Evolutionary conservation across 2,113 vertebrate species (phyloP).

Genomic region (Irena cyanogastra): DNA sequence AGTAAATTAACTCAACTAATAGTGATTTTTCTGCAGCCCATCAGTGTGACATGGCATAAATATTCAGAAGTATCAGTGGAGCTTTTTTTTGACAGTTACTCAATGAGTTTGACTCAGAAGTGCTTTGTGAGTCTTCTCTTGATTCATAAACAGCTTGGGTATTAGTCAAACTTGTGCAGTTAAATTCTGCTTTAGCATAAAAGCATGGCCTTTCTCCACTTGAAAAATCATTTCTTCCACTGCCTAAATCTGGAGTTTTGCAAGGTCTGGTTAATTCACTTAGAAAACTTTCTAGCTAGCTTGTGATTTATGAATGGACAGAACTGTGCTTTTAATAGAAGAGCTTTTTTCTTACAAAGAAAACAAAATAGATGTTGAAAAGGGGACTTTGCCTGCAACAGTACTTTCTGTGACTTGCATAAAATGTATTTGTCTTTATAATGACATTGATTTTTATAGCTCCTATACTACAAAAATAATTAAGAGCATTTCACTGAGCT

Average conservation of each 20-base stretch:
- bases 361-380: background rate
- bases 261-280: background rate
- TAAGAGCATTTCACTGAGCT: background rate
- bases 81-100: background rate
- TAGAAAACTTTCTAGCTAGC: background rate
- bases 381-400: background rate
- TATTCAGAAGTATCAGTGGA: background rate
- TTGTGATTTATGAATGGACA: background rate
- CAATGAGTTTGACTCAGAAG: background rate
- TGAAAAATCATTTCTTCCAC: background rate
- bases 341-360: background rate
- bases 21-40: background rate
- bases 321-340: background rate
- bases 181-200: background rate
- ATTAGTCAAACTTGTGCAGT: background rate
- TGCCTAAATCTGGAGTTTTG: background rate
- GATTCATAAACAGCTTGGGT: background rate
- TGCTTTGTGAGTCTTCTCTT: background rate
- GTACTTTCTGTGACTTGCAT: background rate
- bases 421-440: conserved; percentile 16
- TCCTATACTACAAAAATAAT: background rate
- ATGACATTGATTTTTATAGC: background rate
- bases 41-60: background rate
- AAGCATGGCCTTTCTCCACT: background rate
- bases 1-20: background rate